These are phyloP conservation scores for Anas acuta DNA, from an alignment of 2,797 vertebrate genomes.

Conservation along the genomic window DNA sequence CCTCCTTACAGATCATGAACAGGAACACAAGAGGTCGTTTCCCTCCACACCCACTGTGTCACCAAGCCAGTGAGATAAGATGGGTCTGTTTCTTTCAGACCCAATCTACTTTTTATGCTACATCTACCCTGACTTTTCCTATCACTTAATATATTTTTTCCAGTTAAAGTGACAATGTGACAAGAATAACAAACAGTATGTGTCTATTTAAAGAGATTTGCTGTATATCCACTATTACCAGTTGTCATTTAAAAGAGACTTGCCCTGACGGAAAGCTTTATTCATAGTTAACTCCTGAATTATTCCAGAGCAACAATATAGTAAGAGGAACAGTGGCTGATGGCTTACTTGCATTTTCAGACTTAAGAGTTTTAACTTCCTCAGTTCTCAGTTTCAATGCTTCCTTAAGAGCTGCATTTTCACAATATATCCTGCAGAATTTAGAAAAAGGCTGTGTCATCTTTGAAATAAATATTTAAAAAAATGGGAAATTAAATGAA, in stretches of 20 bases:
- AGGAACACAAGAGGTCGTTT: rapidly evolving
- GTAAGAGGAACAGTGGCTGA: neutral
- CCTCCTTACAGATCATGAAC: neutral
- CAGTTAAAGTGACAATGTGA: neutral
- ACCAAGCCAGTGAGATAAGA: neutral
- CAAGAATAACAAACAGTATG: neutral
- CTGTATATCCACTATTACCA: neutral
- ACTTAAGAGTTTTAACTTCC: slow-evolving; percentile 82
- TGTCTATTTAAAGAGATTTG: neutral
- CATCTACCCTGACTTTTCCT: neutral
- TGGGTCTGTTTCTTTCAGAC: neutral
- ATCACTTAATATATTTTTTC: neutral
- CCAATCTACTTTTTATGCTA: neutral
- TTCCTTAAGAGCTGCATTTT: slow-evolving; percentile 85
- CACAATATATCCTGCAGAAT: slow-evolving; percentile 82
- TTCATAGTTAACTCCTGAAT: neutral
- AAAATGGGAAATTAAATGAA: neutral
- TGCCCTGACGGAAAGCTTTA: neutral
- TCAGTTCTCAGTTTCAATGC: slow-evolving; percentile 80
- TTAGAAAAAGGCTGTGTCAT: neutral
- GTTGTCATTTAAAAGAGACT: neutral
- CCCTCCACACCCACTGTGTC: neutral
- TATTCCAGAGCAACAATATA: neutral
- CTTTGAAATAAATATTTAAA: neutral
- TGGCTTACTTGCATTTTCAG: slow-evolving; percentile 86